phyloP scores from a whole-genome alignment of 2,888 invertebrate species.

The Drosophila cyrtoloma region DNA sequence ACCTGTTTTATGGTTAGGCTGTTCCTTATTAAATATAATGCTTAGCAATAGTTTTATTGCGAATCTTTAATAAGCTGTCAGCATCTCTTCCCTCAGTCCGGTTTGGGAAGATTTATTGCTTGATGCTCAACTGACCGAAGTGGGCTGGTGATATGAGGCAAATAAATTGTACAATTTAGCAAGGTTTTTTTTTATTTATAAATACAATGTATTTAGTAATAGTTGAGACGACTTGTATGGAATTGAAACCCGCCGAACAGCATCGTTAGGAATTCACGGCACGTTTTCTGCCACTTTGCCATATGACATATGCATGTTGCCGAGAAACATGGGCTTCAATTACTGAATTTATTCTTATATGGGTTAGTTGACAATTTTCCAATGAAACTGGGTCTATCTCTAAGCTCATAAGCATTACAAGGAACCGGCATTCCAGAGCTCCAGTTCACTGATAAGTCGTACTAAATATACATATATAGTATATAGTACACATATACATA shows the following conservation, averaged over 20 bases:
- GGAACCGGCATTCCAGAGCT: conserved; percentile 64
- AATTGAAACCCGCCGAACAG: conserved; percentile 66
- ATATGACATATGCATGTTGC: conserved; percentile 12
- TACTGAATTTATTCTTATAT: conserved; percentile 16
- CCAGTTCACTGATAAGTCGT: conserved; percentile 36
- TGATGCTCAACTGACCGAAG: conserved; percentile 31
- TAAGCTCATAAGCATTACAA: conserved; percentile 63
- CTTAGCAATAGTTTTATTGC: background rate
- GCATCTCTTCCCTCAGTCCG: conserved; percentile 24
- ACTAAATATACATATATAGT: background rate
- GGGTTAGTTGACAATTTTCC: conserved; percentile 5
- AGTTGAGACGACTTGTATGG: conserved; percentile 50
- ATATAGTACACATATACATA: background rate
- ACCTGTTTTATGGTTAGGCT: background rate
- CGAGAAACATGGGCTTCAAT: conserved; percentile 8
- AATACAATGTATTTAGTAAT: conserved; percentile 40
- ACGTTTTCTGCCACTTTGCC: conserved; percentile 47
- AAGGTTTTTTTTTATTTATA: conserved; percentile 23
- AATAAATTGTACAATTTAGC: conserved; percentile 47
- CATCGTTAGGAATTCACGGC: conserved; percentile 69
- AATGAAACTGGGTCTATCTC: conserved; percentile 43
- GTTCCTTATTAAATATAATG: background rate
- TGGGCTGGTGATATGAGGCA: conserved; percentile 36
- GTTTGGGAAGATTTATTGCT: conserved; percentile 30
- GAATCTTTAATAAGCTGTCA: background rate